Conservation (phyloP, 2,888 invertebrate species). For the Stegana nigrithorax region DNA sequence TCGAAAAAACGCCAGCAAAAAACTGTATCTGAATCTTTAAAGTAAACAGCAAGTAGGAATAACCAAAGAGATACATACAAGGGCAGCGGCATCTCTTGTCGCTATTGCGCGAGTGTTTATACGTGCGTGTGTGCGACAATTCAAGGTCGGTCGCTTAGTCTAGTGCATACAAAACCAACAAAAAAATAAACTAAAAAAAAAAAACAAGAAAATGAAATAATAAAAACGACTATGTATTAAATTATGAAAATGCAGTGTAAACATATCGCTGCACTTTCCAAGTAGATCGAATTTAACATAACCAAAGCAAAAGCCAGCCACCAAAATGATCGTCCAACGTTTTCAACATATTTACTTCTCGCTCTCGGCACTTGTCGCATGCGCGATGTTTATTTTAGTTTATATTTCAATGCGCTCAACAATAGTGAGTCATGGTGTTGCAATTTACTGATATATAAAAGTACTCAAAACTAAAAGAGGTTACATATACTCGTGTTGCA, state of each 20-base stretch:
- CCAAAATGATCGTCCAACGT: constrained; percentile 48
- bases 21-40: not conserved
- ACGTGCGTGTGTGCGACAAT: not conserved
- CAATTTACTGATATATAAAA: not conserved
- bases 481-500: not conserved
- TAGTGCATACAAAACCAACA: no score
- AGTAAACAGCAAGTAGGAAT: not conserved
- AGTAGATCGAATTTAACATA: not conserved
- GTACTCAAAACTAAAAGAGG: no score
- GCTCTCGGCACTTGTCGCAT: constrained; percentile 62
- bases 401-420: constrained; percentile 61
- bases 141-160: no score
- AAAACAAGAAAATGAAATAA: no score
- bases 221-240: no score
- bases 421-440: constrained; percentile 52
- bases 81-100: not conserved
- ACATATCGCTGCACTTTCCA: not conserved
- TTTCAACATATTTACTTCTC: constrained; percentile 63
- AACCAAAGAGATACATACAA: not conserved
- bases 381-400: constrained; percentile 56
- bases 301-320: not conserved
- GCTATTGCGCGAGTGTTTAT: not conserved
- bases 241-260: no score
- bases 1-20: constrained; percentile 2
- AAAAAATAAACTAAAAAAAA: no score